Evolutionary conservation across 2,888 invertebrate species (phyloP), one percentile per base, ranked within the genome.

Genomic region (Stratiomys singularior): DNA sequence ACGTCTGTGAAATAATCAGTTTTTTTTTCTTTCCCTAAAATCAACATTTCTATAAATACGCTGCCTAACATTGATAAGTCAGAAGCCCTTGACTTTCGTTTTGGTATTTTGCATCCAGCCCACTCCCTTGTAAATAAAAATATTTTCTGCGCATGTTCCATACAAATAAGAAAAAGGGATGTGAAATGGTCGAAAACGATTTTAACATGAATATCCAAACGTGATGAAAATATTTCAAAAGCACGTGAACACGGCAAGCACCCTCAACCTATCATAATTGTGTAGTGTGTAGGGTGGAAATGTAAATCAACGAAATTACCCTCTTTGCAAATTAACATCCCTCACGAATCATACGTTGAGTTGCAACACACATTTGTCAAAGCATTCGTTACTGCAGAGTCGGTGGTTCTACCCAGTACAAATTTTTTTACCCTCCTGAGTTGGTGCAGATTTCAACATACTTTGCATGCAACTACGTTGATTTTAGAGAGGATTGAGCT

Each of bases 231-330:
- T 37, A 60, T 2, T 60, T 23, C 58, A 25, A 30, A 64, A 64
- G n/a, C 64, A 64, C 64, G 18, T 64, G 64, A 64, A 30, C 64
- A 64, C n/a, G 28, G 15, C 64, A 28, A 64, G 64, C 64, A 64
- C 64, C 64, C 64, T 64, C 64, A n/a, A 27, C 25, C 5, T 21
- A 64, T n/a, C 28, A 27, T 27, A 64, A 64, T 64, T 30, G 3
- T 5, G 13, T 30, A 15, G 30, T 30, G 3, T 5, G 13, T 30
- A 15, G 30, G 64, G 64, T 27, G 27, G n/a, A 30, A 27, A 28
- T 30, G 64, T 30, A 64, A 64, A 30, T 64, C 28, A 30, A 28
- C 7, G 28, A 5, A 3, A 37, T 64, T n/a, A 28, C 64, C 64
- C 64, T 30, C 28, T 60, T 64, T 60, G 60, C 58, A 27, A 64